A percentile compares a stretch with the other conserved stretches of the same genome.
Conservation (phyloP, 2,888 invertebrate genomes). For the Leucophenga maculata region DNA sequence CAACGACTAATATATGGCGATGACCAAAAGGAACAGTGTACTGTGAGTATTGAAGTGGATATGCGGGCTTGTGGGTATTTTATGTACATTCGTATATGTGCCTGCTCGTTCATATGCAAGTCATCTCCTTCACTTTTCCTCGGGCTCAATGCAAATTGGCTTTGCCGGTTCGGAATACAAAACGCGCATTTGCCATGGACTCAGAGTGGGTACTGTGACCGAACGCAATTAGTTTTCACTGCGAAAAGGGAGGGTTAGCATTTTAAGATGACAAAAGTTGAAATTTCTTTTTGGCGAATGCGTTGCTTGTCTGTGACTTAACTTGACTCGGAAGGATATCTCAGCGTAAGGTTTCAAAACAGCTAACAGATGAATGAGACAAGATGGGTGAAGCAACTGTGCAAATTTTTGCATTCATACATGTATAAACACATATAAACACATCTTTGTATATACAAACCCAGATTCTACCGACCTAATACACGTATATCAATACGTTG, state of each 20-base stretch:
- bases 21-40: constrained; percentile 8
- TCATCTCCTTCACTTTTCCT: constrained; percentile 1
- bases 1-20: constrained; percentile 14
- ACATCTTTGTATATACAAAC: background rate
- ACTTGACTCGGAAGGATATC: background rate
- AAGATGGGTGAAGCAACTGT: no score
- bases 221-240: constrained; percentile 5
- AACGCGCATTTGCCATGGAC: no score
- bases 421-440: no score
- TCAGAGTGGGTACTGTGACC: background rate
- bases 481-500: no score
- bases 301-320: background rate
- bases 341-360: no score
- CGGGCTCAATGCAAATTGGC: constrained; percentile 1
- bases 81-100: background rate
- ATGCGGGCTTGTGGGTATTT: no score
- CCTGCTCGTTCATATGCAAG: background rate
- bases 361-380: no score
- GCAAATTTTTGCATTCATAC: no score
- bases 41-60: background rate
- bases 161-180: background rate
- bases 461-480: background rate
- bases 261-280: background rate
- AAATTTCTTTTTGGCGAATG: background rate
- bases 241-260: background rate